phyloP scores from a whole-genome alignment of 2,113 vertebrate species.

The Phyllopteryx taeniolatus region DNA sequence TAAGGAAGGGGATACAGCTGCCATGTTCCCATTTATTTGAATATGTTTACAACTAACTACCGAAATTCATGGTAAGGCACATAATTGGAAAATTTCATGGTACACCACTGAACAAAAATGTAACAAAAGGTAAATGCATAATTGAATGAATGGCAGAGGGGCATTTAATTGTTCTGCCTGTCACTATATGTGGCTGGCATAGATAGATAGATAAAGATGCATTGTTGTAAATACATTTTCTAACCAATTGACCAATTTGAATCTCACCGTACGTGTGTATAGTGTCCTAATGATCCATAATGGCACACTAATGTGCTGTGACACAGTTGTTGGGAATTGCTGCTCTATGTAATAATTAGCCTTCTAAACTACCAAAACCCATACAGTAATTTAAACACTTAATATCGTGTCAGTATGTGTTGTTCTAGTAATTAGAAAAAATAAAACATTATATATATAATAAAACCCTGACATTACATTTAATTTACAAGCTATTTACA shows the following conservation, averaged over 20 bases:
- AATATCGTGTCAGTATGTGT: neutral
- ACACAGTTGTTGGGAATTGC: no score
- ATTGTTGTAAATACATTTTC: no score
- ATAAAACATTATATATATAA: neutral
- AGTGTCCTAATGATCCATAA: no score
- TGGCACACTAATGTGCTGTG: no score
- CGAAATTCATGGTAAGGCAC: neutral
- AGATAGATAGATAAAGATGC: neutral
- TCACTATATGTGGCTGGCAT: neutral
- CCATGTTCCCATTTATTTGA: neutral
- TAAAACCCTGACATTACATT: neutral
- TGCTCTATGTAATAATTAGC: no score
- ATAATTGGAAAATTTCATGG: neutral
- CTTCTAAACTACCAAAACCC: neutral
- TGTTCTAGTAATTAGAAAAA: neutral
- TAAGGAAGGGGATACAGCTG: neutral
- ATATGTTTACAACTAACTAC: neutral
- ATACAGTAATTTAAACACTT: neutral
- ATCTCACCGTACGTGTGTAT: no score
- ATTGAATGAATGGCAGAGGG: neutral
- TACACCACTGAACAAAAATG: neutral
- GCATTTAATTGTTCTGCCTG: neutral
- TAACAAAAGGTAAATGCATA: neutral
- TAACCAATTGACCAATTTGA: no score
- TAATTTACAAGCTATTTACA: neutral